These are phyloP conservation scores for Crocuta crocuta DNA, from an alignment of 2,113 vertebrate genomes.

Conservation along the genomic window DNA sequence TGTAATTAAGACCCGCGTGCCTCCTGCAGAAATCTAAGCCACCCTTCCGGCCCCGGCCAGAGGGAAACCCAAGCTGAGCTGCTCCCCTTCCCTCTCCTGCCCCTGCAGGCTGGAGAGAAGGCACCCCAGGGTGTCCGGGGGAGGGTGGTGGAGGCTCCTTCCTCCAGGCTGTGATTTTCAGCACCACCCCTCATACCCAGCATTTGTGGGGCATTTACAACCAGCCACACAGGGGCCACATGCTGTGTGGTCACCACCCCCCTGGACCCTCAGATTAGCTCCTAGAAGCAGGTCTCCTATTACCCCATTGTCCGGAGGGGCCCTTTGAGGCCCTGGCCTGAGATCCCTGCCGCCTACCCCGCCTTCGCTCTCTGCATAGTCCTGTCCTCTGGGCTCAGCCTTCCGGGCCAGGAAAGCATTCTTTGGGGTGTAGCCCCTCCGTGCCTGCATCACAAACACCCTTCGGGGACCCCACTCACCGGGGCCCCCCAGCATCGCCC, in stretches of 20 bases:
- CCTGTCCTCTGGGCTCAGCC: fast-evolving
- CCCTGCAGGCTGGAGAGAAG: background rate
- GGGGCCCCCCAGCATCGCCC: background rate
- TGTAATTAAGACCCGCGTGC: background rate
- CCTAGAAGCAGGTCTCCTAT: background rate
- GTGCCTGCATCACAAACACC: fast-evolving
- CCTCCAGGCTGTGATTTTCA: background rate
- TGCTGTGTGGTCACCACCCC: fast-evolving
- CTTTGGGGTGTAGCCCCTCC: too few species aligned
- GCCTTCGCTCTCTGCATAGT: background rate
- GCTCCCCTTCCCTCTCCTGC: background rate
- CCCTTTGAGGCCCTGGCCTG: background rate
- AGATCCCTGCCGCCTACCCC: background rate
- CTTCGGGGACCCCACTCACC: background rate
- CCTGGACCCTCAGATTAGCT: fast-evolving
- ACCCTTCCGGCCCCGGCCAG: fast-evolving
- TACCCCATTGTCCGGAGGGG: background rate
- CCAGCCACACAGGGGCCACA: fast-evolving
- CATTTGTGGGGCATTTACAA: fast-evolving
- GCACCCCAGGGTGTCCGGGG: background rate
- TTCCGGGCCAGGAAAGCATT: background rate
- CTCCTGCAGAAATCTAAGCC: background rate
- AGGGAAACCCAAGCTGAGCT: background rate
- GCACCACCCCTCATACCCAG: background rate
- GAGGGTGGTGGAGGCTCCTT: background rate